phyloP scores from a whole-genome alignment of 1,140 invertebrate genomes.

The Nomia melanderi region DNA sequence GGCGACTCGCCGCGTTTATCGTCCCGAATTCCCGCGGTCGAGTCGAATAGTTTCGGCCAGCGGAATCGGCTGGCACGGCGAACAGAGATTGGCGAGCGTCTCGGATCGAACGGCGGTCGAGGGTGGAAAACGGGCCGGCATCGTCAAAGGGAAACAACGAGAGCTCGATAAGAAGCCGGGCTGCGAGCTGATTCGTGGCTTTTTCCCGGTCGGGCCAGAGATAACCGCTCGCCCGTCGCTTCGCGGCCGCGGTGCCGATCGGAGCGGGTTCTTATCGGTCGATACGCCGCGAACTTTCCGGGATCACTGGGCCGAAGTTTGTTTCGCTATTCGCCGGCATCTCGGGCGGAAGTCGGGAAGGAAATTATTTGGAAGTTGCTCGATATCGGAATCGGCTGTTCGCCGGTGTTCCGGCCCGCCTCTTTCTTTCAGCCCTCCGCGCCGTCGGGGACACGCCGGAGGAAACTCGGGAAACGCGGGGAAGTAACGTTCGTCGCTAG shows the following conservation, averaged over 20 bases:
- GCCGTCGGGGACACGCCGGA: background rate
- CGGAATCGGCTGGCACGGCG: background rate
- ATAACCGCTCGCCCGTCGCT: constrained; percentile 43
- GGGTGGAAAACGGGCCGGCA: background rate
- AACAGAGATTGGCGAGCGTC: background rate
- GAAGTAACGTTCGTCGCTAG: background rate
- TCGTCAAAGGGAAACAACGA: constrained; percentile 16
- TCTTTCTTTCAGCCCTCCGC: background rate
- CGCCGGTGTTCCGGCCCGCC: constrained; percentile 7
- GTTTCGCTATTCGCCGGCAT: constrained; percentile 63
- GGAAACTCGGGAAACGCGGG: background rate
- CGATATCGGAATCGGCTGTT: constrained; percentile 58
- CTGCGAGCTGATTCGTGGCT: constrained; percentile 49
- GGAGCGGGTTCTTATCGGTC: constrained; percentile 58
- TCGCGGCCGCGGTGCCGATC: background rate
- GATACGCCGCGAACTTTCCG: constrained; percentile 54
- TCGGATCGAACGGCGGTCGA: background rate
- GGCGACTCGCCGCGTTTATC: too few relatives aligned
- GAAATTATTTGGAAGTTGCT: constrained; percentile 68
- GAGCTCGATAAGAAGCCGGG: constrained; percentile 18
- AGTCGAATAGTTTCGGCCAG: background rate
- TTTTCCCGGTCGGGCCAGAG: constrained; percentile 18
- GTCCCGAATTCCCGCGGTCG: background rate
- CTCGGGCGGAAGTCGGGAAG: constrained; percentile 44
- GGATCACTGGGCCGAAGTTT: constrained; percentile 59